A percentile compares a stretch with the other conserved stretches of the same genome.
Evolutionary conservation across 2,888 invertebrate genomes (phyloP).

Genomic region (Drosophila lacicola): DNA sequence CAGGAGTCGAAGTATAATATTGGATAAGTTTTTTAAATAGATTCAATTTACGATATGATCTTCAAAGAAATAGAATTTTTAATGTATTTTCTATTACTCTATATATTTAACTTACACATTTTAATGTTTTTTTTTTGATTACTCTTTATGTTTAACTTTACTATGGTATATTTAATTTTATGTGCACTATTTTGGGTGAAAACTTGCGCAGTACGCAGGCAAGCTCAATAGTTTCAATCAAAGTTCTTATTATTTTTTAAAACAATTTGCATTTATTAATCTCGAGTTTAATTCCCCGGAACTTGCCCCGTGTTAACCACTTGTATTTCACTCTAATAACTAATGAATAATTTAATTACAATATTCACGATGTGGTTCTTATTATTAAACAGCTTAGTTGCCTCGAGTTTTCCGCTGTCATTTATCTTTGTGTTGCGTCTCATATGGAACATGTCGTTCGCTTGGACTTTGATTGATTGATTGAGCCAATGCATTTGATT

Average conservation of each 20-base stretch:
- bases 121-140: too few species aligned
- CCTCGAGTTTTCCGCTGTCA: constrained; percentile 16
- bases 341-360: constrained; percentile 8
- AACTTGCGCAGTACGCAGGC: background rate
- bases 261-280: too few species aligned
- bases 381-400: constrained; percentile 4
- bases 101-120: too few species aligned
- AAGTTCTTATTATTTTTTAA: too few species aligned
- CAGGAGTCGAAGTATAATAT: background rate
- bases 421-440: constrained; percentile 25
- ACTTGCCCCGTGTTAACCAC: background rate
- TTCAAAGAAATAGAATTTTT: background rate
- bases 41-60: background rate
- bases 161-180: too few species aligned
- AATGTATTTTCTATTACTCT: too few species aligned
- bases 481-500: constrained; percentile 12
- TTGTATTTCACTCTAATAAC: background rate
- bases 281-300: too few species aligned
- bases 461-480: constrained; percentile 53
- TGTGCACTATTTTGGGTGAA: background rate
- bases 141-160: background rate
- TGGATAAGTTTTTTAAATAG: background rate
- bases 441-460: constrained; percentile 12
- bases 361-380: background rate
- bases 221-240: too few species aligned